phyloP scores from a whole-genome alignment of 2,797 vertebrate species.

The Lepidocolaptes lacrymiger region DNA sequence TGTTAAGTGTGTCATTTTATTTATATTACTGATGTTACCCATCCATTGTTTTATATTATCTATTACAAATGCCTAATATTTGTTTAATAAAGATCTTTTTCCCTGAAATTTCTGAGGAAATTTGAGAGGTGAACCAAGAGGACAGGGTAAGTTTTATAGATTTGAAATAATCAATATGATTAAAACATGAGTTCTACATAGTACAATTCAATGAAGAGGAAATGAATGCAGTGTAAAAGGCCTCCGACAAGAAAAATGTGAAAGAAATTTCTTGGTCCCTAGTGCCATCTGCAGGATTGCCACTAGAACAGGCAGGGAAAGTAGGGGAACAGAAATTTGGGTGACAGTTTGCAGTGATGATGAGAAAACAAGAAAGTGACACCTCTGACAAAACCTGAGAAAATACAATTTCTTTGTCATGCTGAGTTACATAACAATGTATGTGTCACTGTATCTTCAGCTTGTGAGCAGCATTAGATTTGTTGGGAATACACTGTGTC shows the following conservation, averaged over 20 bases:
- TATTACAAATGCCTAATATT: not conserved
- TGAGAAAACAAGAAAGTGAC: not conserved
- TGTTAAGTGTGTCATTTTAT: not conserved
- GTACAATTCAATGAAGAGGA: not conserved
- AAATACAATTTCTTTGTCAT: not conserved
- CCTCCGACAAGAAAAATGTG: slow-evolving; percentile 21
- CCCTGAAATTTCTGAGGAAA: not conserved
- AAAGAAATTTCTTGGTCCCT: not conserved
- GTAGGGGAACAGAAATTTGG: not conserved
- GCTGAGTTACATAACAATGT: not conserved
- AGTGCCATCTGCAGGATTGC: slow-evolving; percentile 48
- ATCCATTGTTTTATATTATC: not conserved
- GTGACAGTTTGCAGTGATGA: not conserved
- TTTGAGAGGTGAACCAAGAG: not conserved
- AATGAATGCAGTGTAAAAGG: not conserved
- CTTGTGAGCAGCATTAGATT: not conserved
- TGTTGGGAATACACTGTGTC: accelerated
- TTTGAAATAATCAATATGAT: not conserved
- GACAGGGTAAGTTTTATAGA: not conserved
- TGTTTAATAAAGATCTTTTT: not conserved
- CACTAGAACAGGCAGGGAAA: not conserved
- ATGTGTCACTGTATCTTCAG: not conserved
- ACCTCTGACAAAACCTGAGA: not conserved
- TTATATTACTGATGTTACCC: not conserved
- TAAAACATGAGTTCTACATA: not conserved